Percentiles rank a stretch among this genome's conserved stretches.
Conservation (phyloP, 37 sponge, comb jelly and placozoan genomes). For the Geodia barretti region DNA sequence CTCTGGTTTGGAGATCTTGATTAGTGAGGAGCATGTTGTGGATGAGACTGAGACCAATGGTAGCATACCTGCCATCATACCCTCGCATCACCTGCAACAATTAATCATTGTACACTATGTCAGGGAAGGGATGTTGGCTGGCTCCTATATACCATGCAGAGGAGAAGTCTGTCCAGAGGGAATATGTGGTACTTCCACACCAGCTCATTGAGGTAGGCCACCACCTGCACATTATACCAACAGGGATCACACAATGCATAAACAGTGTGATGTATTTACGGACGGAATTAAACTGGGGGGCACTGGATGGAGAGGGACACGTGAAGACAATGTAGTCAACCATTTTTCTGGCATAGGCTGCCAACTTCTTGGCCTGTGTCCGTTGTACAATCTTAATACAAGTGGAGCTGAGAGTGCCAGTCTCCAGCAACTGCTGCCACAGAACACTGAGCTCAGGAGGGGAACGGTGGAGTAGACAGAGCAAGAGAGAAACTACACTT, state of each 20-base stretch:
- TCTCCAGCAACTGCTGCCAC: slow-evolving; percentile 69
- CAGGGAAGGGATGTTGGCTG: neutral
- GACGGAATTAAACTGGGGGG: slow-evolving; percentile 28
- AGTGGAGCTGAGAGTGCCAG: slow-evolving; percentile 22
- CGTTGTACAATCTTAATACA: slow-evolving; percentile 50
- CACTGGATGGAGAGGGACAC: slow-evolving; percentile 21
- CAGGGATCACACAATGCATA: neutral
- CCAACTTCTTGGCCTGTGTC: slow-evolving; percentile 53
- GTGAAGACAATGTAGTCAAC: slow-evolving; percentile 64
- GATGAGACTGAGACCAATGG: slow-evolving; percentile 49
- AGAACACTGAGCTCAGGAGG: slow-evolving; percentile 57
- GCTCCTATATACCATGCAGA: slow-evolving; percentile 59
- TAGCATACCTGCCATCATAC: slow-evolving; percentile 47
- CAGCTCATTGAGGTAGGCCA: slow-evolving; percentile 48
- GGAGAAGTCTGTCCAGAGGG: slow-evolving; percentile 74
- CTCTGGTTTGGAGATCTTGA: slow-evolving; percentile 51
- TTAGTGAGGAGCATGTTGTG: slow-evolving; percentile 45
- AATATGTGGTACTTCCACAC: slow-evolving; percentile 85
- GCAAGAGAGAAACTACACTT: neutral
- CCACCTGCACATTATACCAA: slow-evolving; percentile 27
- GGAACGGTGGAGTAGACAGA: neutral
- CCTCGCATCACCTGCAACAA: slow-evolving; percentile 38
- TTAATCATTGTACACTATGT: neutral
- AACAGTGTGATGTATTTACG: neutral
- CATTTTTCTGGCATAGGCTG: slow-evolving; percentile 32